Evolutionary conservation across 2,113 vertebrate genomes (phyloP).

Genomic region (Nothocercus julius): DNA sequence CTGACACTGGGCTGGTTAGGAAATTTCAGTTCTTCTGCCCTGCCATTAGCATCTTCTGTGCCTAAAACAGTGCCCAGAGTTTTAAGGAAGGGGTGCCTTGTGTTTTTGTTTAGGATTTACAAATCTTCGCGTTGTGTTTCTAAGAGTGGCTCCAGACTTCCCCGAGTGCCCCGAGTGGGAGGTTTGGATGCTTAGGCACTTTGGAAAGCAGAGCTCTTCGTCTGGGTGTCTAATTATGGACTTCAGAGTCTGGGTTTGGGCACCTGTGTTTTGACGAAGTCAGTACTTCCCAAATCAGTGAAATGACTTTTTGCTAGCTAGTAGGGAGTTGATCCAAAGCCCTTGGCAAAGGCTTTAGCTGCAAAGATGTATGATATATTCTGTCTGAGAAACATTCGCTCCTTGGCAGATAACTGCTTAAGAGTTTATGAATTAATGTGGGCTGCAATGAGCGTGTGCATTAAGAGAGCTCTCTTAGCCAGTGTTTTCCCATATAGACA

Average conservation of each 20-base stretch:
- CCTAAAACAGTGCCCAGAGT: not conserved
- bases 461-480: not conserved
- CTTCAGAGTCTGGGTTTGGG: not conserved
- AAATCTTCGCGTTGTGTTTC: not conserved
- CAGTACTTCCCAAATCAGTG: not conserved
- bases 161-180: not conserved
- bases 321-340: not conserved
- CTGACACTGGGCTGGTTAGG: not conserved
- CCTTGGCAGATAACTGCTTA: not conserved
- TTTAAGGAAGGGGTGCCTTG: not conserved
- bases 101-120: not conserved
- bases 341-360: not conserved
- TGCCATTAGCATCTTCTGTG: fast-evolving
- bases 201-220: not conserved
- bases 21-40: not conserved
- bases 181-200: not conserved
- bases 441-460: not conserved
- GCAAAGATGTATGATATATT: not conserved
- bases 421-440: not conserved
- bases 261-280: slow-evolving; percentile 4
- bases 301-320: not conserved
- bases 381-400: not conserved
- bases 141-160: not conserved
- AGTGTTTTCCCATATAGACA: not conserved
- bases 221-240: not conserved